A percentile compares a stretch with the other conserved stretches of the same genome.
These are phyloP conservation scores for Leptonema lineaticorne DNA, from an alignment of 1,140 invertebrate species.

Conservation along the genomic window DNA sequence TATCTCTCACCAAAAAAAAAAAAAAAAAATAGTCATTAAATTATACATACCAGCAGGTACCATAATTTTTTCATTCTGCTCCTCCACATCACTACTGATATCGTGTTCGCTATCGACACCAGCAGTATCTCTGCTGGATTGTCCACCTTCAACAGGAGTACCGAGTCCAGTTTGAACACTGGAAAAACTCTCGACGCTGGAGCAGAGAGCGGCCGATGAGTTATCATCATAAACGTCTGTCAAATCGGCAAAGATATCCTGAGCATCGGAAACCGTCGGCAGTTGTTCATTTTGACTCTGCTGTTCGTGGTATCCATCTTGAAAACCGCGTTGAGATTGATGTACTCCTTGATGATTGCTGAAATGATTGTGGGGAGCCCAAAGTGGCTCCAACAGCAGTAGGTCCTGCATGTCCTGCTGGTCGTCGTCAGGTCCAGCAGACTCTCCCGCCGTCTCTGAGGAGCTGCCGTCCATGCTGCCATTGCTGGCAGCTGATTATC, in stretches of 20 bases:
- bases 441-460: not conserved
- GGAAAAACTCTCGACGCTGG: not conserved
- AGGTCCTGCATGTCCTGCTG: conserved; percentile 22
- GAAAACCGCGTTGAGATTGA: no score
- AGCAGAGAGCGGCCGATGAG: not conserved
- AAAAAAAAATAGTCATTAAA: no score
- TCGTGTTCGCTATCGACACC: conserved; percentile 11
- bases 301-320: no score
- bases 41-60: conserved; percentile 29
- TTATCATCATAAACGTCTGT: not conserved
- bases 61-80: conserved; percentile 18
- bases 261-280: not conserved
- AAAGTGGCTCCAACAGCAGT: conserved; percentile 28
- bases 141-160: not conserved
- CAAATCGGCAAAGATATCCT: conserved; percentile 18
- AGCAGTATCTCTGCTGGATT: not conserved
- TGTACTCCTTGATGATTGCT: not conserved
- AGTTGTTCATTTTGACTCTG: not conserved
- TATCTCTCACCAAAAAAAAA: not conserved
- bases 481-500: conserved; percentile 4
- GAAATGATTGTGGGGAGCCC: not conserved
- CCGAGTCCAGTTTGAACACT: not conserved
- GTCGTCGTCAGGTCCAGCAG: conserved; percentile 3
- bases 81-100: not conserved
- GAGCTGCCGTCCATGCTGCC: conserved; percentile 19